Evolutionary conservation across 1,140 invertebrate species (phyloP), one percentile per base, ranked within the genome.

Genomic region (Sitophilus oryzae): DNA sequence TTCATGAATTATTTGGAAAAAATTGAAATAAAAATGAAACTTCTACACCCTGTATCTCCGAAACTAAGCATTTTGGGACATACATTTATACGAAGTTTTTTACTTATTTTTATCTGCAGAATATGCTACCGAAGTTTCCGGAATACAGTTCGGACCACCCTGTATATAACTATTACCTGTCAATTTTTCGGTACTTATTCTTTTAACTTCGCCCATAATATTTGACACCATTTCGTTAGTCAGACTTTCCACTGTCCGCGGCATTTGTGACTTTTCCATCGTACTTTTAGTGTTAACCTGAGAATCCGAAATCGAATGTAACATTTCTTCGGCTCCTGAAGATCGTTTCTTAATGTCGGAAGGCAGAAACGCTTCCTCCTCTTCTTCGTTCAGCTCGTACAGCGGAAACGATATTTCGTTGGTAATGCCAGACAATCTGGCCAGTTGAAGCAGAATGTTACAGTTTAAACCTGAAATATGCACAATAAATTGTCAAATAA

Each of bases 381-480:
- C 70, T 9, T 66, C 66, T 15, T 62, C 42, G 0, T 61, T 69
- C 1, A 72, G 58, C 0, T 65, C 54, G 42, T 54, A 62, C n/a
- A 45, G 15, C 0, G 68, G 69, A 42, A 66, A 62, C 11, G 45
- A 50, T 20, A 78, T 75, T 63, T 79, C 77, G 43, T 77, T 72
- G 8, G 75, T 76, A 8, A 82, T 70, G 0, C 77, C 78, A 45
- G 74, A 76, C 2, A 83, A 65, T 41, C 77, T 69, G 15, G 75
- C 72, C 10, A 82, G 62, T 50, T 79, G 71, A 25, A 71, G 65
- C 3, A 82, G 64, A 21, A 76, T 71, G 35, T 67, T 66, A 2
- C 75, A 67, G 20, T 74, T 73, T 8, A 81, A 57, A 16, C 75
- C 62, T 52, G 20, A 16, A 56, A 56, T n/a, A 30, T 18, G n/a